Evolutionary conservation across 2,113 vertebrate genomes (phyloP).

Genomic region (Corydoras maculifer): DNA sequence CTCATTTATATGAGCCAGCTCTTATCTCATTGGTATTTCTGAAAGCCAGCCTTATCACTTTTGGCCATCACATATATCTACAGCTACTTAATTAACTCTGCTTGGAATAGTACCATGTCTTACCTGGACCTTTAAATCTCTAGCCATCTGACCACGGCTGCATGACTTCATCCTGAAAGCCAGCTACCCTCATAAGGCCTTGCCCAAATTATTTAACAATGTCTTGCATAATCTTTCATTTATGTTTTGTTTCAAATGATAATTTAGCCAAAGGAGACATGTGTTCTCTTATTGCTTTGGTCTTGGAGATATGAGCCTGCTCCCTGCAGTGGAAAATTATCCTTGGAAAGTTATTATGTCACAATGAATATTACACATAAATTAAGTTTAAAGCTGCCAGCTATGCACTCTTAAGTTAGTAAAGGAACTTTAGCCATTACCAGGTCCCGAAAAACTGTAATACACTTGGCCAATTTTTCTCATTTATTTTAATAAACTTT

Average conservation of each 20-base stretch:
- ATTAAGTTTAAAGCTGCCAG: conserved; percentile 7
- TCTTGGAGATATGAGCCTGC: conserved; percentile 1
- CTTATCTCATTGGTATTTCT: conserved; percentile 37
- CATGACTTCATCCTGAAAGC: conserved; percentile 32
- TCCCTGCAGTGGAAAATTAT: conserved; percentile 12
- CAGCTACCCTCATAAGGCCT: conserved; percentile 11
- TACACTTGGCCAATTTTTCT: conserved; percentile 50
- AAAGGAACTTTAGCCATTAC: conserved; percentile 7
- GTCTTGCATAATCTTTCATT: conserved; percentile 22
- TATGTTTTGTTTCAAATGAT: background rate
- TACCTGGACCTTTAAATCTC: conserved; percentile 26
- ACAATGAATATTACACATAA: conserved; percentile 3
- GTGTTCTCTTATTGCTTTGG: conserved; percentile 3
- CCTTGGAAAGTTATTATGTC: conserved; percentile 33
- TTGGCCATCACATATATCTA: conserved; percentile 38
- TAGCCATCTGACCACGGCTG: conserved; percentile 26
- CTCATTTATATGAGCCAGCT: conserved; percentile 17
- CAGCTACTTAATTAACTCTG: conserved; percentile 41
- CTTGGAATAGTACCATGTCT: conserved; percentile 36
- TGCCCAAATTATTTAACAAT: conserved; percentile 17
- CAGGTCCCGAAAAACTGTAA: conserved; percentile 19
- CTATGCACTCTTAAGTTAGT: conserved; percentile 6
- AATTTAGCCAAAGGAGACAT: background rate
- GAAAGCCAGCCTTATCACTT: conserved; percentile 24
- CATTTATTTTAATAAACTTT: conserved; percentile 50